phyloP scores from a whole-genome alignment of 2,797 vertebrate species.

The Pseudochirops cupreus region DNA sequence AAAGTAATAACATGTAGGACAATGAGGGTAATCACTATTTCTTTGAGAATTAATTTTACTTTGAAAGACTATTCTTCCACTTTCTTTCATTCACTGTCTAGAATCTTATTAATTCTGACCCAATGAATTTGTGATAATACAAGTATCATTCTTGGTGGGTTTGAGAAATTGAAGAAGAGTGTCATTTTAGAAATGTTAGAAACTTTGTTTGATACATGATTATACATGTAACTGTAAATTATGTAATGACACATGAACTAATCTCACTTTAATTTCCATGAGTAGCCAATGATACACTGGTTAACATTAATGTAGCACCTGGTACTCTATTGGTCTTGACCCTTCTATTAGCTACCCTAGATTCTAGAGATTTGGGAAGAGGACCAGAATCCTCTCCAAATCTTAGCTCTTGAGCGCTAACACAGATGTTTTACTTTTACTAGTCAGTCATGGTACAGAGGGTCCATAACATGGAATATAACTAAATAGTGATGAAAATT shows the following conservation, averaged over 20 bases:
- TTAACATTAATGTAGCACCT: neutral
- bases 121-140: neutral
- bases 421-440: neutral
- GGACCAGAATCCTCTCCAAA: too few relatives aligned
- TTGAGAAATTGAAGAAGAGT: neutral
- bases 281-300: neutral
- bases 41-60: neutral
- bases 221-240: neutral
- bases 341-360: neutral
- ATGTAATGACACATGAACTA: neutral
- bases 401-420: neutral
- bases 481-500: neutral
- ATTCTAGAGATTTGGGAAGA: neutral
- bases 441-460: accelerated
- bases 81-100: neutral
- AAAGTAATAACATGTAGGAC: neutral
- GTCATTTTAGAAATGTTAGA: neutral
- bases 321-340: neutral
- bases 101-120: neutral
- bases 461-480: neutral
- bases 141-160: neutral
- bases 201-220: neutral
- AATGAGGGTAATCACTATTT: neutral
- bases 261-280: too few relatives aligned
- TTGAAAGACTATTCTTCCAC: neutral